These are phyloP conservation scores for Glyptemys insculpta DNA, from an alignment of 2,797 vertebrate genomes.

Conservation along the genomic window DNA sequence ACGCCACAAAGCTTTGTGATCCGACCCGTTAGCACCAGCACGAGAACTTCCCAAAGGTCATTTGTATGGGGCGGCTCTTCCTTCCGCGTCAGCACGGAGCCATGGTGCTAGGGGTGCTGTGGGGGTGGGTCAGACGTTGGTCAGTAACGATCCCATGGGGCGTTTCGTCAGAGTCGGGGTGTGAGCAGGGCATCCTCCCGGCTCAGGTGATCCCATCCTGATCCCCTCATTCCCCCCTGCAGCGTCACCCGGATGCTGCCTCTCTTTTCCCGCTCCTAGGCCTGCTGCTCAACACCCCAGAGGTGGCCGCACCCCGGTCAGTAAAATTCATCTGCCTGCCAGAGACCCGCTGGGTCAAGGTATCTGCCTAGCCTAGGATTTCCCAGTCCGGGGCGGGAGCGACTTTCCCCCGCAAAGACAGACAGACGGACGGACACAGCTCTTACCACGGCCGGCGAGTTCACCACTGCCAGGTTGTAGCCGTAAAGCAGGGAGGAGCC, in stretches of 20 bases:
- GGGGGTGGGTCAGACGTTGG: conserved; percentile 68
- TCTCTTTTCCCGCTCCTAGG: accelerated
- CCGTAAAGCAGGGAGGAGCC: conserved; percentile 94
- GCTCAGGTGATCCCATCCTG: not conserved
- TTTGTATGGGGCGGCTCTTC: not conserved
- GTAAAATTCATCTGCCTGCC: not conserved
- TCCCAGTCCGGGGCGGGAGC: not conserved
- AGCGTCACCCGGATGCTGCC: not conserved
- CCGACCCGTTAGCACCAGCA: not conserved
- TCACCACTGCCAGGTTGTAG: conserved; percentile 93
- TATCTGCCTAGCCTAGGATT: not conserved
- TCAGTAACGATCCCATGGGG: not conserved
- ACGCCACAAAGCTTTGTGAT: not conserved
- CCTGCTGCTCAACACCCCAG: not conserved
- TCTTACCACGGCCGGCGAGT: conserved; percentile 90
- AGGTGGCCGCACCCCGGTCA: not conserved
- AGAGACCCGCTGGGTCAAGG: not conserved
- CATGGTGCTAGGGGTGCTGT: conserved; percentile 79
- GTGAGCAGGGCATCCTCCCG: not conserved
- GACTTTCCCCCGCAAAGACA: not conserved
- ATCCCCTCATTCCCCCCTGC: not conserved
- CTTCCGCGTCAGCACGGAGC: not conserved
- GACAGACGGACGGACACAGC: accelerated
- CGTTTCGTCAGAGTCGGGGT: not conserved
- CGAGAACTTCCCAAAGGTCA: not conserved